A percentile compares a stretch with the other conserved stretches of the same genome.
Evolutionary conservation across 2,888 invertebrate genomes (phyloP).

Genomic region (Pyrochroa serraticornis): DNA sequence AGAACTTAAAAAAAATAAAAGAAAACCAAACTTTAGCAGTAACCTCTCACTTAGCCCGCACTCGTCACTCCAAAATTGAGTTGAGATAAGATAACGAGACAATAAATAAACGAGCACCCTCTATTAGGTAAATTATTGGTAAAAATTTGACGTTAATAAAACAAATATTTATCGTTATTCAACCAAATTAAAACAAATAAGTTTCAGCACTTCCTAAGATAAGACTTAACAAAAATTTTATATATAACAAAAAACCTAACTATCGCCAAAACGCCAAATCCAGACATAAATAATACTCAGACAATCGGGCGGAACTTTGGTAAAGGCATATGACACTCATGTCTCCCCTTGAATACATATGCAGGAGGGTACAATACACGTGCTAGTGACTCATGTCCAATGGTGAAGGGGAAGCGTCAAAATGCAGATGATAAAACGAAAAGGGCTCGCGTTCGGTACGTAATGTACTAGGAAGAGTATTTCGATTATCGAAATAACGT

Average conservation of each 20-base stretch:
- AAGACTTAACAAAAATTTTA: slow-evolving; percentile 4
- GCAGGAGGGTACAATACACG: slow-evolving; percentile 29
- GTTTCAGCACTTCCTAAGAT: slow-evolving; percentile 12
- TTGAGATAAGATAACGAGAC: no score
- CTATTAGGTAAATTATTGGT: no score
- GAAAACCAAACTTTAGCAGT: not conserved
- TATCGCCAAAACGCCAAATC: slow-evolving; percentile 16
- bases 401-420: slow-evolving; percentile 23
- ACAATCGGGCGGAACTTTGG: slow-evolving; percentile 23
- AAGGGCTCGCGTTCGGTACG: not conserved
- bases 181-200: slow-evolving; percentile 15
- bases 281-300: slow-evolving; percentile 25
- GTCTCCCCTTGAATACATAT: slow-evolving; percentile 25
- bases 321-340: slow-evolving; percentile 27
- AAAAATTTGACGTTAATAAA: not conserved
- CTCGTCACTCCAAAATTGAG: no score
- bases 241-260: slow-evolving; percentile 14
- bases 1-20: slow-evolving; percentile 14
- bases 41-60: not conserved
- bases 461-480: not conserved
- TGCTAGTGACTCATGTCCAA: slow-evolving; percentile 31
- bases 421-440: slow-evolving; percentile 12
- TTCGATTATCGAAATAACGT: not conserved
- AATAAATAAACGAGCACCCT: no score
- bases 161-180: slow-evolving; percentile 12